Percentiles rank a stretch among this genome's conserved stretches.
phyloP scores from a whole-genome alignment of 2,888 invertebrate genomes.

The Rhodophaea formosa region DNA sequence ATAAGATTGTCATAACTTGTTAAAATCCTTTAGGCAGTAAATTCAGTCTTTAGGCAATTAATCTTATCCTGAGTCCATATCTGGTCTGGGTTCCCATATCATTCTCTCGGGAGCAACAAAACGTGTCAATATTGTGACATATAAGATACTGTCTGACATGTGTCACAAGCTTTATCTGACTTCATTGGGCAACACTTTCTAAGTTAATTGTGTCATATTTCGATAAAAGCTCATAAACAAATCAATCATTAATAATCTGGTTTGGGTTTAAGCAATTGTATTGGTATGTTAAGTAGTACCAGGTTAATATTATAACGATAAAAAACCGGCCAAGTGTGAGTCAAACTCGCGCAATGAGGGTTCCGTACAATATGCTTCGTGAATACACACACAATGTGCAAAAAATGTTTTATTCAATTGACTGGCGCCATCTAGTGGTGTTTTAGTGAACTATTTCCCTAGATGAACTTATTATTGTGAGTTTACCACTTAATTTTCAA shows the following conservation, averaged over 20 bases:
- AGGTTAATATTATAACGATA: no score
- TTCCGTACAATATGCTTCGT: no score
- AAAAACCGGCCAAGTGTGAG: no score
- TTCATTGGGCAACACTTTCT: slow-evolving; percentile 6
- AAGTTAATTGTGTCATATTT: slow-evolving; percentile 10
- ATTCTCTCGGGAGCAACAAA: slow-evolving; percentile 1
- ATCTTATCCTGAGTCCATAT: slow-evolving; percentile 3
- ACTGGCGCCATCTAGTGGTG: no score
- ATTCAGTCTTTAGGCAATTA: not conserved
- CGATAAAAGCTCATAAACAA: slow-evolving; percentile 9
- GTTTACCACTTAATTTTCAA: no score
- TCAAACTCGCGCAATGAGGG: no score
- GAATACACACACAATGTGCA: no score
- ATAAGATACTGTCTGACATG: slow-evolving; percentile 9
- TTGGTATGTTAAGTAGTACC: not conserved
- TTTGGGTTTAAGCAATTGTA: not conserved
- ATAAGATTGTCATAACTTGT: no score
- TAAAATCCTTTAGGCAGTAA: no score
- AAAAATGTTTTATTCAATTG: no score
- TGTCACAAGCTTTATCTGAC: slow-evolving; percentile 13
- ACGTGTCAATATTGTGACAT: slow-evolving; percentile 16
- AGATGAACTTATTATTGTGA: no score
- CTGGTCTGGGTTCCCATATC: slow-evolving; percentile 1
- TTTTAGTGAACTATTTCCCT: no score
- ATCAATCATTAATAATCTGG: not conserved